Evolutionary conservation across 2,888 invertebrate species (phyloP).

Genomic region (Drosophila paranaensis): DNA sequence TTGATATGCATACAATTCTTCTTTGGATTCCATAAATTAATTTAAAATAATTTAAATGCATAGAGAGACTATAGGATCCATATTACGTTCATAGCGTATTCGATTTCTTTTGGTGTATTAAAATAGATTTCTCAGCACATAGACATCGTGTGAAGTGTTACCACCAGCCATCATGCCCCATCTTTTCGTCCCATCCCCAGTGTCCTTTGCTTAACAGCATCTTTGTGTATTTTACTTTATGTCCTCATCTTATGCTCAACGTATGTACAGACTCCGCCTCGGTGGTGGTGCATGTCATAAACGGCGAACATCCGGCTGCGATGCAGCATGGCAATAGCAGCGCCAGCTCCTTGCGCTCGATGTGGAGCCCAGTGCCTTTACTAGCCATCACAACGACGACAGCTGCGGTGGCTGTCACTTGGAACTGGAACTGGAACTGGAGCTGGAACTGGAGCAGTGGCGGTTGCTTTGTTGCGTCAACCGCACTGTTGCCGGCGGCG

Average conservation of each 20-base stretch:
- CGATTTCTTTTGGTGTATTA: not conserved
- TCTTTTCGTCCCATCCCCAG: not conserved
- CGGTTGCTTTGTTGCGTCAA: slow-evolving; percentile 42
- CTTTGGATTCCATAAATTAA: no score
- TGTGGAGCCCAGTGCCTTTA: slow-evolving; percentile 67
- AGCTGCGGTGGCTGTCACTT: slow-evolving; percentile 64
- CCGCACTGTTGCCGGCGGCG: slow-evolving; percentile 35
- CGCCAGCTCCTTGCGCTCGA: slow-evolving; percentile 75
- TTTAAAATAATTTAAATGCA: no score
- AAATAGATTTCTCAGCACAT: not conserved
- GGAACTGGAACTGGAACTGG: slow-evolving; percentile 69
- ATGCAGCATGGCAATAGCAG: slow-evolving; percentile 87
- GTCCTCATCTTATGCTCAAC: slow-evolving; percentile 27
- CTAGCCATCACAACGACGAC: slow-evolving; percentile 64
- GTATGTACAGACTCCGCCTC: slow-evolving; percentile 89
- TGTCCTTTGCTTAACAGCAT: slow-evolving; percentile 9
- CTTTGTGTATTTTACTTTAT: slow-evolving; percentile 20
- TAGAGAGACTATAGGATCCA: no score
- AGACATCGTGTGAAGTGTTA: not conserved
- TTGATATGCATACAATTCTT: no score
- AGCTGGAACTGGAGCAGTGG: slow-evolving; percentile 58
- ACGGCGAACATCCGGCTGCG: slow-evolving; percentile 89
- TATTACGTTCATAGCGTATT: not conserved
- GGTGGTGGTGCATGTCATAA: slow-evolving; percentile 93
- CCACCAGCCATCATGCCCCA: not conserved